These are phyloP conservation scores for Pandemis corylana DNA, from an alignment of 2,888 invertebrate genomes.

Conservation along the genomic window DNA sequence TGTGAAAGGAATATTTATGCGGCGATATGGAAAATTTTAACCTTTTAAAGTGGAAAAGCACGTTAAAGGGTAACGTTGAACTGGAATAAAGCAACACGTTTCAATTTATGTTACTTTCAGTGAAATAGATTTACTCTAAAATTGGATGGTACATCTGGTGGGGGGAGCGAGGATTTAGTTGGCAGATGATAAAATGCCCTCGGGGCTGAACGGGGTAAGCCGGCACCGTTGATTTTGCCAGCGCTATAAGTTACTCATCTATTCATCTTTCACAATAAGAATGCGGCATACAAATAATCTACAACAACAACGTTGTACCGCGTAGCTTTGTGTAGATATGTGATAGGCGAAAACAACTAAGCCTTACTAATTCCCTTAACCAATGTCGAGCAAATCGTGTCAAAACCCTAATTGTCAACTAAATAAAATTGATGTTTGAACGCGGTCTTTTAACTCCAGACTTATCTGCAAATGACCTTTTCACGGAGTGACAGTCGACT, in stretches of 20 bases:
- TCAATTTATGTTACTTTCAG: conserved; percentile 24
- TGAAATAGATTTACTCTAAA: conserved; percentile 24
- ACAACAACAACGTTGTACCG: neutral
- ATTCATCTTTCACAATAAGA: neutral
- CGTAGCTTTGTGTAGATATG: neutral
- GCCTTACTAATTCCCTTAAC: neutral
- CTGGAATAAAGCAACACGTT: conserved; percentile 14
- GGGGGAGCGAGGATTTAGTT: conserved; percentile 20
- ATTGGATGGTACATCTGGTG: conserved; percentile 26
- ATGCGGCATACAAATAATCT: neutral
- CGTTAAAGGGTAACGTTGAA: neutral
- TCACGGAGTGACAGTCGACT: conserved; percentile 26
- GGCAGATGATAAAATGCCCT: conserved; percentile 31
- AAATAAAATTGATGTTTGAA: neutral
- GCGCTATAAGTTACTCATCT: neutral
- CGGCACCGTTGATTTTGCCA: conserved; percentile 23
- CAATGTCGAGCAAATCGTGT: neutral
- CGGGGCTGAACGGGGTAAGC: conserved; percentile 16
- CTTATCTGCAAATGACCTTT: conserved; percentile 12
- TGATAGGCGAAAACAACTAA: too few relatives aligned
- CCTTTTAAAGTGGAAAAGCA: neutral
- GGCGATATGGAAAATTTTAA: conserved; percentile 13
- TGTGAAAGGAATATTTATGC: neutral
- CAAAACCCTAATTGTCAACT: neutral
- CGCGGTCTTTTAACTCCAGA: neutral